Evolutionary conservation across 2,888 invertebrate genomes (phyloP), one percentile per base, ranked within the genome.

Genomic region (Torymus aiolomorphi): DNA sequence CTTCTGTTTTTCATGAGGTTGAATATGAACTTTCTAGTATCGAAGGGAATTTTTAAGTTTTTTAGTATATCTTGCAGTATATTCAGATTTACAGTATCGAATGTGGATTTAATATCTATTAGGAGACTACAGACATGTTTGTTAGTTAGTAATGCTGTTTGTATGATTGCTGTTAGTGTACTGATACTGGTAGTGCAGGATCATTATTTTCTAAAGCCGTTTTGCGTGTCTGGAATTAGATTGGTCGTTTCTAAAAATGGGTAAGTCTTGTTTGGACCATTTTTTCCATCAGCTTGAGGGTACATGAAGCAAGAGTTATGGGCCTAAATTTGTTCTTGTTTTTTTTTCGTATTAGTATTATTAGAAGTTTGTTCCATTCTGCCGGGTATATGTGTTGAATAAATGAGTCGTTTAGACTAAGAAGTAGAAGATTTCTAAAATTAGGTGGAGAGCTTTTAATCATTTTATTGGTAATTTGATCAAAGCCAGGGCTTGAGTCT

Each of bases 61-160:
- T 16, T 10, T 24, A 69, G 18, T 1, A 62, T 76, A 2, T 69
- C 16, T 2, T 69, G 10, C 5, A 76, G 20, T 5, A 62, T 76
- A 1, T 13, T 11, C 5, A 56, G 76, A 13, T 24, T 5, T 1
- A 76, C 61, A 16, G 51, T 69, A 51, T 76, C 67, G 12, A 76
- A 67, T 2, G 76, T 62, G n/a, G 62, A 67, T 54, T 56, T 76
- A 0, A 56, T 66, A 10, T 75, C 74, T 31, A 66, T 42, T 18
- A 75, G 14, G 13, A 65, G 14, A 57, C 63, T 16, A 2, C 12
- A 18, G 4, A 49, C 2, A 2, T 66, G n/a, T 18, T 56, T 10
- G 2, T 75, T 65, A 14, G 20, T 20, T 10, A 49, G 1, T 1
- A 49, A 14, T 4, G 74, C 54, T 16, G 5, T 5, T 4, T 75